phyloP scores from a whole-genome alignment of 1,140 invertebrate species.

The Tribolium madens region DNA sequence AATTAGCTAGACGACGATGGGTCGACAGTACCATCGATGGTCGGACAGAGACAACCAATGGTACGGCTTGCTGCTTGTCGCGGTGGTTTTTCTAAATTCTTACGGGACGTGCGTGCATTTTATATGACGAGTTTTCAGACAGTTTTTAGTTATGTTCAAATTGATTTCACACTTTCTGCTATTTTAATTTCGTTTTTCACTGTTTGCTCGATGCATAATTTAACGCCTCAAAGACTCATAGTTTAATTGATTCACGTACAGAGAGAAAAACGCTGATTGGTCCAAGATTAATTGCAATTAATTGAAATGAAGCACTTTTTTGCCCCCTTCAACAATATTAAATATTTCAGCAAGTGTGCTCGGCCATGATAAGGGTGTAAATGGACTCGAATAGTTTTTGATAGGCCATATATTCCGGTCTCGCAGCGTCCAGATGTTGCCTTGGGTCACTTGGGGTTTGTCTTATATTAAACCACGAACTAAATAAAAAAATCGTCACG shows the following conservation, averaged over 20 bases:
- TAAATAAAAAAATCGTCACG: slow-evolving; percentile 25
- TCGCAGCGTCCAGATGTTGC: slow-evolving; percentile 52
- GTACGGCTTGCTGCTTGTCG: slow-evolving; percentile 48
- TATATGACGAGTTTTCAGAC: slow-evolving; percentile 58
- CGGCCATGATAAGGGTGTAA: slow-evolving; percentile 52
- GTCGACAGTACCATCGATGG: not conserved
- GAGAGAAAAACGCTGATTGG: not conserved
- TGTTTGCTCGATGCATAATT: slow-evolving; percentile 59
- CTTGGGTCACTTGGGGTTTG: slow-evolving; percentile 54
- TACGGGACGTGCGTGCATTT: slow-evolving; percentile 60
- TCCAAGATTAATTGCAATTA: not conserved
- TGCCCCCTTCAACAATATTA: not conserved
- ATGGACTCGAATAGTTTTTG: slow-evolving; percentile 57
- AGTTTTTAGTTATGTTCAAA: slow-evolving; percentile 61
- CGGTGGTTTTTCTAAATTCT: slow-evolving; percentile 59
- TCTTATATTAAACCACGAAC: slow-evolving; percentile 54
- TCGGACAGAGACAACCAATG: slow-evolving; percentile 18
- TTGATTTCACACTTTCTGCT: slow-evolving; percentile 61
- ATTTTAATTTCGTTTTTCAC: slow-evolving; percentile 61
- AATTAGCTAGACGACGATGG: slow-evolving; percentile 33
- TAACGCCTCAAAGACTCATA: slow-evolving; percentile 48
- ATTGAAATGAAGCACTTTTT: too few species aligned
- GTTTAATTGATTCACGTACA: slow-evolving; percentile 22
- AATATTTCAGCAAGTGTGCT: slow-evolving; percentile 1
- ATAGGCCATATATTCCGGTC: slow-evolving; percentile 54